Conservation (phyloP, 2,113 vertebrate genomes). For the Epinephelus lanceolatus region DNA sequence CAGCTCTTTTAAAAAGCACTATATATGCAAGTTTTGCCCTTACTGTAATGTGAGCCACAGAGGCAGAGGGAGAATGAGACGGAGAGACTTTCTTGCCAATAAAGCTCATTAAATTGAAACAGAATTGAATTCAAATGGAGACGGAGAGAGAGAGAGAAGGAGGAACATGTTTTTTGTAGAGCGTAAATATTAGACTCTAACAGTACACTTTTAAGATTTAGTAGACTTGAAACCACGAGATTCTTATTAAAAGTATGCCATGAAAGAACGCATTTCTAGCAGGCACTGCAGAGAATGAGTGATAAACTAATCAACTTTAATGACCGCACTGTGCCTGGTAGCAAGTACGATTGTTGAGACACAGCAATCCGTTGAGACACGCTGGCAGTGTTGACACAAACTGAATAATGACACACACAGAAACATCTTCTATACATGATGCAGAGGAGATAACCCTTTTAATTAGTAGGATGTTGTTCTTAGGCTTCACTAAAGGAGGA, state of each 20-base stretch:
- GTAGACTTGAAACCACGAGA: constrained; percentile 10
- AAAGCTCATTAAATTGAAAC: constrained; percentile 19
- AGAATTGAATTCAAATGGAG: not conserved
- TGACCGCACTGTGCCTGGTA: constrained; percentile 2
- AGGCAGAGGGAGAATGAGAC: not conserved
- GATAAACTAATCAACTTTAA: constrained; percentile 22
- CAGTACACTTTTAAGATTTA: not conserved
- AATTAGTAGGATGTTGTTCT: constrained; percentile 34
- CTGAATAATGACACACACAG: constrained; percentile 26
- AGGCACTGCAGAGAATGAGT: not conserved
- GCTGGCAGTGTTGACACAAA: constrained; percentile 22
- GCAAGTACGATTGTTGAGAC: constrained; percentile 15
- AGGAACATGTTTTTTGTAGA: not conserved
- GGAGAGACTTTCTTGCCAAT: not conserved
- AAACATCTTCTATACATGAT: constrained; percentile 31
- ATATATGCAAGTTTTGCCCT: constrained; percentile 22
- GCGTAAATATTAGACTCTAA: constrained; percentile 17
- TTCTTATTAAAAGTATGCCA: not conserved
- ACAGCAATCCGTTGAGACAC: constrained; percentile 6
- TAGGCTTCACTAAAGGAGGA: constrained; percentile 3
- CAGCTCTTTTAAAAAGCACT: constrained; percentile 21
- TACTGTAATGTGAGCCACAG: constrained; percentile 4
- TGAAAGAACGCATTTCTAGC: not conserved
- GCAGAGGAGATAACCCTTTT: constrained; percentile 29
- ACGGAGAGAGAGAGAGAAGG: not conserved